A percentile compares a stretch with the other conserved stretches of the same genome.
phyloP scores from a whole-genome alignment of 2,888 invertebrate species.

The Metellina segmentata region DNA sequence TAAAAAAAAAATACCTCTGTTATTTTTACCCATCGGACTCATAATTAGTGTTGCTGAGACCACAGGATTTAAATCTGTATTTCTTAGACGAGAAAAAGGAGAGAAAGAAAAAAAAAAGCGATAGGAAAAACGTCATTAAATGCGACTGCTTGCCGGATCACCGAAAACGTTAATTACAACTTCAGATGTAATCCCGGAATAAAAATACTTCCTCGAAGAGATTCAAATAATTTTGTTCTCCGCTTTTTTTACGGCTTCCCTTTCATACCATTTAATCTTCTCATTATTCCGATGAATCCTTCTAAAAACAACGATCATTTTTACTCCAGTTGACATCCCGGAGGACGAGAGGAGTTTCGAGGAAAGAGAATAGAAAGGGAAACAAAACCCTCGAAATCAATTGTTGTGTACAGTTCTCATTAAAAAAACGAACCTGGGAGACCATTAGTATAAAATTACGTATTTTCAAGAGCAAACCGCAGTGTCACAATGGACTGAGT shows the following conservation, averaged over 20 bases:
- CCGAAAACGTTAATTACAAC: conserved; percentile 63
- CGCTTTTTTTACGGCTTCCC: conserved; percentile 29
- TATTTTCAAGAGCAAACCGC: conserved; percentile 21
- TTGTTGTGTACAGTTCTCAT: conserved; percentile 52
- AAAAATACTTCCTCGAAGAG: conserved; percentile 53
- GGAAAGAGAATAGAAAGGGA: conserved; percentile 20
- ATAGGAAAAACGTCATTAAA: conserved; percentile 55
- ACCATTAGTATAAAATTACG: conserved; percentile 38
- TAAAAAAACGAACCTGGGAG: conserved; percentile 45
- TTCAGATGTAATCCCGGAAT: conserved; percentile 60
- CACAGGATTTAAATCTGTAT: conserved; percentile 46
- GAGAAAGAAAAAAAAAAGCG: conserved; percentile 25
- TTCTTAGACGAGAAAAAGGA: conserved; percentile 26
- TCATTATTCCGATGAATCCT: conserved; percentile 53
- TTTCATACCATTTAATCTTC: conserved; percentile 66
- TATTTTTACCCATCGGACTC: conserved; percentile 40
- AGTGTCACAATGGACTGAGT: not conserved
- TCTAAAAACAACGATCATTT: conserved; percentile 48
- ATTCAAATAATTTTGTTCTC: conserved; percentile 62
- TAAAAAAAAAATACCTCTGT: conserved; percentile 27
- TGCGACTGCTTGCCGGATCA: conserved; percentile 37
- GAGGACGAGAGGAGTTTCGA: conserved; percentile 6
- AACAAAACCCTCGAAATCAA: conserved; percentile 52
- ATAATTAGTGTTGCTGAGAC: conserved; percentile 59
- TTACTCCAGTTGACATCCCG: conserved; percentile 53